A percentile compares a stretch with the other conserved stretches of the same genome.
Conservation (phyloP, 2,888 invertebrate genomes). For the Noctua pronuba region DNA sequence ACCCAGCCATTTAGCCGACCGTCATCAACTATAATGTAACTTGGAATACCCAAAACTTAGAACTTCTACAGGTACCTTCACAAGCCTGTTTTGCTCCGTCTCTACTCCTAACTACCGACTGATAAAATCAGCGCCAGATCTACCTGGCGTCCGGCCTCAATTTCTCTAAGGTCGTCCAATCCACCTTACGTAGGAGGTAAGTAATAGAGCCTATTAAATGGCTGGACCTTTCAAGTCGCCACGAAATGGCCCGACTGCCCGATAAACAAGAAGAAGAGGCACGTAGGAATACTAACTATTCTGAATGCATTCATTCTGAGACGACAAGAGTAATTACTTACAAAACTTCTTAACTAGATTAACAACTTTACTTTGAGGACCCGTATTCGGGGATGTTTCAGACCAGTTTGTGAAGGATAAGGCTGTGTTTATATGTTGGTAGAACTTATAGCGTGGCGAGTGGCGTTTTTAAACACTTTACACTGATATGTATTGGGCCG, state of each 20-base stretch:
- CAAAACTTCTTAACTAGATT: slow-evolving; percentile 64
- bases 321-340: slow-evolving; percentile 63
- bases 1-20: background rate
- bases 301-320: slow-evolving; percentile 55
- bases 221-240: slow-evolving; percentile 40
- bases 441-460: background rate
- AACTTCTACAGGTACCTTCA: background rate
- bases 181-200: slow-evolving; percentile 6
- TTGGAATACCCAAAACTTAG: background rate
- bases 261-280: slow-evolving; percentile 50
- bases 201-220: slow-evolving; percentile 28
- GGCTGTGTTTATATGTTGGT: background rate
- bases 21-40: background rate
- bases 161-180: slow-evolving; percentile 9
- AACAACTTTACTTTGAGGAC: slow-evolving; percentile 52
- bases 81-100: background rate
- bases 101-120: background rate
- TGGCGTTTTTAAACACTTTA: background rate
- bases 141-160: background rate
- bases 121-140: slow-evolving; percentile 9
- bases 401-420: slow-evolving; percentile 28
- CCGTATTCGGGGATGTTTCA: slow-evolving; percentile 46
- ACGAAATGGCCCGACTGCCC: slow-evolving; percentile 24
- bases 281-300: slow-evolving; percentile 39
- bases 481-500: background rate